phyloP scores from a whole-genome alignment of 2,888 invertebrate genomes.

The Cryptosula pallasiana region DNA sequence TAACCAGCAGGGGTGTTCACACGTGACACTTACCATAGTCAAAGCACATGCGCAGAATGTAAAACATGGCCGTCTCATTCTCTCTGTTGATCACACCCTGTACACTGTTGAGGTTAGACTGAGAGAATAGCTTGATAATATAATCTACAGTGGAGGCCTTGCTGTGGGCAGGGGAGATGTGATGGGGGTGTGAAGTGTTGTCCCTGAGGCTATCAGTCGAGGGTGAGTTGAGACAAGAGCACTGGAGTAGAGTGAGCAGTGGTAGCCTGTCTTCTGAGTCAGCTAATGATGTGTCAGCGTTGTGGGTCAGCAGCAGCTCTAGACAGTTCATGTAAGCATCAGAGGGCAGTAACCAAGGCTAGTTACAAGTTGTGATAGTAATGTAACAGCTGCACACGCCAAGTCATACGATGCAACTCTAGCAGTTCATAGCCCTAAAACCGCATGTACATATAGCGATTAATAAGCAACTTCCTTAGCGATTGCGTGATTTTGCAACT shows the following conservation, averaged over 20 bases:
- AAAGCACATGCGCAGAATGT: conserved; percentile 1
- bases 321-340: not conserved
- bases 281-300: not conserved
- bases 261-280: not conserved
- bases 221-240: not conserved
- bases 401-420: too few relatives aligned
- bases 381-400: too few relatives aligned
- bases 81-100: conserved; percentile 11
- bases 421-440: too few relatives aligned
- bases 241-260: not conserved
- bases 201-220: too few relatives aligned
- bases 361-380: too few relatives aligned
- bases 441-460: too few relatives aligned
- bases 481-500: too few relatives aligned
- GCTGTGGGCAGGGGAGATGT: too few relatives aligned
- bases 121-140: not conserved
- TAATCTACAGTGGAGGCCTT: not conserved
- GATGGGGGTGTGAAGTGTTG: not conserved
- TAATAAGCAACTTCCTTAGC: too few relatives aligned
- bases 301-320: conserved; percentile 2
- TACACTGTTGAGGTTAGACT: not conserved
- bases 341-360: too few relatives aligned
- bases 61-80: conserved; percentile 15
- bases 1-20: too few relatives aligned
- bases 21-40: conserved; percentile 19